Conservation (phyloP, 2,888 invertebrate genomes). For the Silvanus unidentatus region DNA sequence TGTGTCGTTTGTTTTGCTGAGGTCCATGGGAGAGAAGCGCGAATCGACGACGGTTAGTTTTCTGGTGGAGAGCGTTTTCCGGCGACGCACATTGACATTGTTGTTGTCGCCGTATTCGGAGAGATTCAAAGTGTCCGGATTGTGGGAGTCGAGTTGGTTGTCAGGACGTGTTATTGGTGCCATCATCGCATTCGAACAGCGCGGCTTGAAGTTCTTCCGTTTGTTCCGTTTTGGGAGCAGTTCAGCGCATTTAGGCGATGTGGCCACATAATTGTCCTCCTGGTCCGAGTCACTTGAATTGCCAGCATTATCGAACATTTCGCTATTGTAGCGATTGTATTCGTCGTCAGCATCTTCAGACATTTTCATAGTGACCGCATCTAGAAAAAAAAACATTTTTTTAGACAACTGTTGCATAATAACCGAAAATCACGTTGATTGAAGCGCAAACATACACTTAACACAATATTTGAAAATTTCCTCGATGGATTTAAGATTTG, state of each 20-base stretch:
- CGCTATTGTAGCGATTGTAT: constrained; percentile 33
- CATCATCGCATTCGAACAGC: constrained; percentile 57
- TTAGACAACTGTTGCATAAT: too few relatives aligned
- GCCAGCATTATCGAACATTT: constrained; percentile 33
- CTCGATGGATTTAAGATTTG: too few relatives aligned
- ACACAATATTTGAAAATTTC: too few relatives aligned
- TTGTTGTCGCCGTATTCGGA: constrained; percentile 36
- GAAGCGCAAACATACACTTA: too few relatives aligned
- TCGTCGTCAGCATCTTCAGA: constrained; percentile 35
- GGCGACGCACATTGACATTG: constrained; percentile 35
- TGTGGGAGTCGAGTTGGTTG: background rate
- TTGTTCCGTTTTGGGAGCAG: constrained; percentile 65
- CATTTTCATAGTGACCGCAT: constrained; percentile 43
- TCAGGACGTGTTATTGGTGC: too few relatives aligned
- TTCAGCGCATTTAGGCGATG: constrained; percentile 46
- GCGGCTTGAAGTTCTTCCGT: constrained; percentile 71
- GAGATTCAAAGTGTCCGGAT: constrained; percentile 21
- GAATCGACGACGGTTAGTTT: constrained; percentile 33
- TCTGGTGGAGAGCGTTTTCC: constrained; percentile 36
- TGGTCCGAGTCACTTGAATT: constrained; percentile 53
- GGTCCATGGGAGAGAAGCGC: constrained; percentile 40
- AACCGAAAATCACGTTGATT: too few relatives aligned
- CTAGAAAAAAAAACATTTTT: constrained; percentile 30
- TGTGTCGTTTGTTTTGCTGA: constrained; percentile 42
- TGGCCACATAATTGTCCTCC: constrained; percentile 34